Base-by-base conservation (phyloP, 2,797 vertebrate species). In the Paguma larvata region DNA sequence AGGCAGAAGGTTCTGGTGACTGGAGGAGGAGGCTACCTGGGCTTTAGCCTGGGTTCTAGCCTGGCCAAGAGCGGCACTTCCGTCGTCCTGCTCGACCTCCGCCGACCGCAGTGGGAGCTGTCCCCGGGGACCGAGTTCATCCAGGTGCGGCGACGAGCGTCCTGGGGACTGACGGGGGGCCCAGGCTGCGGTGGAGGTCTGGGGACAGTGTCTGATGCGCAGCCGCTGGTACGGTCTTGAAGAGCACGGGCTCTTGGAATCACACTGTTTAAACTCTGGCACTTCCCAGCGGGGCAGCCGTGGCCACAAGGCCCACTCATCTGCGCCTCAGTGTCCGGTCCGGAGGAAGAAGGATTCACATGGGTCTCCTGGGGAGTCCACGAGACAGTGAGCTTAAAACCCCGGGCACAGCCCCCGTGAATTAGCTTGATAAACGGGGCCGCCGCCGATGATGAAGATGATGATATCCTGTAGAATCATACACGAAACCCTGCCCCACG, bases 21-120 rank as follows among this genome's bases (percentile, higher is more conserved):
- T 0, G 99, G 99, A 92, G 99, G 99, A 13, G 99, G 99, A 1
- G 99, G 99, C 27, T 99, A 99, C 98, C 99, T 99, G 78, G 99
- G 99, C 3, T 99, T 99, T 94, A 99, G 99, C 73, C 98, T 99
- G 95, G 99, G 99, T 3, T 99, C 98, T 85, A 99, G 99, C 46
- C 99, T 99, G 32, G 98, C 98, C 34, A 97, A 95, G 73, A 98
- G 98, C 3, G 99, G 99, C 38, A 30, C 98, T 85, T 98, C 98
- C 0, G 99, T 99, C 53, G 97, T 99, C 97, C 99, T 99, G 2
- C 98, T 99, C 62, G 99, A 99, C 85, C 93, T 99, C 34, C 98
- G 93, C 82, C 98, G 98, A 94, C 99, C 99, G 0, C 97, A 97
- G 78, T 98, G 98, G 98, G 99, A 99, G 6, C 95, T 99, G 82